phyloP scores from a whole-genome alignment of 1,140 invertebrate genomes.

The Papilio machaon region DNA sequence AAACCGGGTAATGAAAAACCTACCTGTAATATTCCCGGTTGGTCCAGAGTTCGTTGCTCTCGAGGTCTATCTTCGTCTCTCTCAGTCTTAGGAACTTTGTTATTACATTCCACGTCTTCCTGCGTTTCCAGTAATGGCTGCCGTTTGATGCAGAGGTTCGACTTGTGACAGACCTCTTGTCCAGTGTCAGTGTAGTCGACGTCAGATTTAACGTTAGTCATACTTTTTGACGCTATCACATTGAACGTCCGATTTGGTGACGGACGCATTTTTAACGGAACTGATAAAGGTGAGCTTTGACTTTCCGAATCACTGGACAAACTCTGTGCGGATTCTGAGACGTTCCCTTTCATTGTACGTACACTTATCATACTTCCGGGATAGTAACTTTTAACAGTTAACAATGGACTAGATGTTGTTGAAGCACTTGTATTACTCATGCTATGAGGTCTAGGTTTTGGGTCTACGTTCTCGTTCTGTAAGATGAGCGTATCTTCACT shows the following conservation, averaged over 20 bases:
- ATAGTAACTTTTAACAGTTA: slow-evolving; percentile 84
- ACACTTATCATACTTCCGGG: slow-evolving; percentile 84
- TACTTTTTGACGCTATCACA: slow-evolving; percentile 82
- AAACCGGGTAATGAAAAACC: neutral
- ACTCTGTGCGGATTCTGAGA: slow-evolving; percentile 84
- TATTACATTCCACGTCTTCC: slow-evolving; percentile 70
- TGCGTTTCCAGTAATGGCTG: slow-evolving; percentile 69
- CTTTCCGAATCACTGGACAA: slow-evolving; percentile 85
- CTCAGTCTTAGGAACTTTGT: slow-evolving; percentile 78
- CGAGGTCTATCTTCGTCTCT: slow-evolving; percentile 55
- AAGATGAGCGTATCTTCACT: slow-evolving; percentile 89
- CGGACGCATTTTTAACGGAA: slow-evolving; percentile 80
- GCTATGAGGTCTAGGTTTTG: slow-evolving; percentile 81
- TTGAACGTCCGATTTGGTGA: slow-evolving; percentile 67
- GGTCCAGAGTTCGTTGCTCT: slow-evolving; percentile 58
- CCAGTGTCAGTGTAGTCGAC: slow-evolving; percentile 75
- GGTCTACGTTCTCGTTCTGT: slow-evolving; percentile 80
- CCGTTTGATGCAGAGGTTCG: slow-evolving; percentile 58
- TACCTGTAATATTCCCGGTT: slow-evolving; percentile 76
- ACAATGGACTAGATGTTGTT: slow-evolving; percentile 85
- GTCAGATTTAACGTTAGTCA: slow-evolving; percentile 82
- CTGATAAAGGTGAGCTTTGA: slow-evolving; percentile 77
- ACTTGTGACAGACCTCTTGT: slow-evolving; percentile 70
- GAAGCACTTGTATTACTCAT: slow-evolving; percentile 83
- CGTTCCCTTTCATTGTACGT: slow-evolving; percentile 78